These are phyloP conservation scores for Gymnogyps californianus DNA, from an alignment of 2,113 vertebrate species.

Conservation along the genomic window DNA sequence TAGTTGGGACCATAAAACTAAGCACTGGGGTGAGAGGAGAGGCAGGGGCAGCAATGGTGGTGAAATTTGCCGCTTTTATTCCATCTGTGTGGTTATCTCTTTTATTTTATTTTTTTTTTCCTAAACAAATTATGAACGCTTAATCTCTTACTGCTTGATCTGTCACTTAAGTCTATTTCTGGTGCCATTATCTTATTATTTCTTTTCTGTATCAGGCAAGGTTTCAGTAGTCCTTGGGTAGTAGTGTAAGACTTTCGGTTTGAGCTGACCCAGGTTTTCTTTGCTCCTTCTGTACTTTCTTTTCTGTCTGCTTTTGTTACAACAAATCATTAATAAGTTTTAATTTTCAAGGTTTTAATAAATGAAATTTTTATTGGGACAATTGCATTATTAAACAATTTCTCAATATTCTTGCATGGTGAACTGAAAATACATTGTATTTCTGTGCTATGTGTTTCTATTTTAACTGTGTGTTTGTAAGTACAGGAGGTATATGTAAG, in stretches of 20 bases:
- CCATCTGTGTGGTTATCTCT: neutral
- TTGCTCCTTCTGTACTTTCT: neutral
- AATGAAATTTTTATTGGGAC: neutral
- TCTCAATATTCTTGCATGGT: neutral
- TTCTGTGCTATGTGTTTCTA: neutral
- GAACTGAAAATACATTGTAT: neutral
- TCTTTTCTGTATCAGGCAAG: neutral
- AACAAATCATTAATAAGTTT: neutral
- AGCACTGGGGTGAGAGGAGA: neutral
- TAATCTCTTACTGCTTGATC: neutral
- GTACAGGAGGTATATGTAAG: neutral
- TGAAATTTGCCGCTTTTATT: neutral
- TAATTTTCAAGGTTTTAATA: neutral
- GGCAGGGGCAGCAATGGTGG: neutral
- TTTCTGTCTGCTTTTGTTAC: neutral
- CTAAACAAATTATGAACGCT: neutral
- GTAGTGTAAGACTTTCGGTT: neutral
- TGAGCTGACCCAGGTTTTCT: neutral
- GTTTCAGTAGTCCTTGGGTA: neutral
- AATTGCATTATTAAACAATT: neutral
- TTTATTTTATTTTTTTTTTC: neutral
- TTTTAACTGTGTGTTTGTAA: neutral
- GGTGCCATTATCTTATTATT: neutral
- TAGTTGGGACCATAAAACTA: neutral
- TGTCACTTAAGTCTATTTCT: neutral